Percentiles rank a stretch among this genome's conserved stretches.
phyloP scores from a whole-genome alignment of 2,888 invertebrate genomes.

The Beris chalybata region DNA sequence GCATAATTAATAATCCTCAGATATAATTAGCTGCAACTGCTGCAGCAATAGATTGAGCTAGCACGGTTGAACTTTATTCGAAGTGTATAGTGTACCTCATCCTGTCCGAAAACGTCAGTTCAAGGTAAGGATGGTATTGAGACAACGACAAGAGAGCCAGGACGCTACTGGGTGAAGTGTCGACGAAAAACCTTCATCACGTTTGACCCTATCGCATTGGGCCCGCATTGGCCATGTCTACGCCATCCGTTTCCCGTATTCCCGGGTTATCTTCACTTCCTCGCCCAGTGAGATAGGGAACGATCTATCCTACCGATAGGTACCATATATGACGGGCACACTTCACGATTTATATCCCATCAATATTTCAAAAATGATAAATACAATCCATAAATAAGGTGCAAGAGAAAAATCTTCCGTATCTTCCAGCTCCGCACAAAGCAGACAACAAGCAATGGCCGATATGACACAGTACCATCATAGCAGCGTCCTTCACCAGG shows the following conservation, averaged over 20 bases:
- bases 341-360: constrained; percentile 44
- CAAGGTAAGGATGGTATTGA: no score
- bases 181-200: constrained; percentile 27
- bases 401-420: constrained; percentile 41
- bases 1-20: constrained; percentile 21
- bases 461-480: constrained; percentile 34
- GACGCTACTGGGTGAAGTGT: neutral
- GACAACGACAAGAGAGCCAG: no score
- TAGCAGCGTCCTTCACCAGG: constrained; percentile 5
- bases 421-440: constrained; percentile 36
- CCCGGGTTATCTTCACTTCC: constrained; percentile 13
- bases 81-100: no score
- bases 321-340: constrained; percentile 33
- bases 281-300: constrained; percentile 17
- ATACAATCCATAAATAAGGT: constrained; percentile 46
- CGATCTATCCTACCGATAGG: constrained; percentile 29
- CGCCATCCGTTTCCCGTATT: constrained; percentile 16
- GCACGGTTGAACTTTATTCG: no score
- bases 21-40: constrained; percentile 15
- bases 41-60: no score
- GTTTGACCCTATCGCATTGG: constrained; percentile 21
- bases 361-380: constrained; percentile 46
- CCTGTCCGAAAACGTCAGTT: no score
- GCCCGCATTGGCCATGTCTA: constrained; percentile 12
- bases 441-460: constrained; percentile 38